phyloP scores from a whole-genome alignment of 2,888 invertebrate species.

The Harmothoe impar region DNA sequence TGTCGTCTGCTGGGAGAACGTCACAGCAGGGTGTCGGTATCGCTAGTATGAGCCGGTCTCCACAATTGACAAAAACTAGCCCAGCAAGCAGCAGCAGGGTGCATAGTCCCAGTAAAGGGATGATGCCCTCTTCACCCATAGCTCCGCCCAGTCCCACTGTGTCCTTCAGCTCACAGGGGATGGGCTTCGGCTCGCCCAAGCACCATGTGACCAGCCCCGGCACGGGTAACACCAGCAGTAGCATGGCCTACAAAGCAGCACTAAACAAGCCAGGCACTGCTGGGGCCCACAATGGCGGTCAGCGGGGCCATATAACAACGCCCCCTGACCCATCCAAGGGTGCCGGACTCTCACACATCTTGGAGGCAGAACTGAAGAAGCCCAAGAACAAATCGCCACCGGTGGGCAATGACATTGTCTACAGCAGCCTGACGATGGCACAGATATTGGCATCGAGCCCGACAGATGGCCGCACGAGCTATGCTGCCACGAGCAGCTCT shows the following conservation, averaged over 20 bases:
- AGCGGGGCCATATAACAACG: neutral
- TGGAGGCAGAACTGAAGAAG: neutral
- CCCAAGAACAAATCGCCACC: neutral
- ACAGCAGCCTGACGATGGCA: slow-evolving; percentile 55
- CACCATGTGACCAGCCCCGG: neutral
- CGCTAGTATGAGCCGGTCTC: neutral
- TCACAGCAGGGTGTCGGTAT: neutral
- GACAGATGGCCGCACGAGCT: neutral
- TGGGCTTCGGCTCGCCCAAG: neutral
- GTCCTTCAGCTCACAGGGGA: neutral
- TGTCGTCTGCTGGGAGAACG: neutral
- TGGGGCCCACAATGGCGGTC: slow-evolving; percentile 29
- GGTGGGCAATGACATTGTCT: slow-evolving; percentile 20
- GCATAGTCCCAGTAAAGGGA: slow-evolving; percentile 24
- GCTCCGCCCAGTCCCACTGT: neutral
- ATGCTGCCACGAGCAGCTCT: neutral
- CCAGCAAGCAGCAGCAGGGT: neutral
- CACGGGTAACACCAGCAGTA: neutral
- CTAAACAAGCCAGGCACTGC: neutral
- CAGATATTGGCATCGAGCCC: slow-evolving; percentile 46
- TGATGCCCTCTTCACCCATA: slow-evolving; percentile 31
- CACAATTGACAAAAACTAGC: neutral
- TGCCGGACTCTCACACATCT: neutral
- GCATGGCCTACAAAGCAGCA: slow-evolving; percentile 20
- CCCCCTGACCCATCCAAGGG: neutral